Evolutionary conservation across 2,113 vertebrate genomes (phyloP).

Genomic region (Cnemophilus loriae): DNA sequence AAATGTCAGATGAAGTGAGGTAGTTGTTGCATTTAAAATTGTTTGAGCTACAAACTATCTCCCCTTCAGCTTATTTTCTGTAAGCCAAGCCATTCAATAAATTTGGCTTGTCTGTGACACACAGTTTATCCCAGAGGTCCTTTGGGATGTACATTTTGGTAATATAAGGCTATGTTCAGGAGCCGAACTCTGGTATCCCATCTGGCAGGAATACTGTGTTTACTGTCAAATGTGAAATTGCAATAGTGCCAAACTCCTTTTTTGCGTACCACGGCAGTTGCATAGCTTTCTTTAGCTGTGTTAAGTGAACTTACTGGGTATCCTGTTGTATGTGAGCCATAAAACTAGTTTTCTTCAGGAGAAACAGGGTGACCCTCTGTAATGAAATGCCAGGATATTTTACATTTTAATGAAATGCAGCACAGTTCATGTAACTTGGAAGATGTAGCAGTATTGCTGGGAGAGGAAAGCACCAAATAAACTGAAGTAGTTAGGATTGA

Average conservation of each 20-base stretch:
- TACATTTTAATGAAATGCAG: not conserved
- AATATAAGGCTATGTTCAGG: not conserved
- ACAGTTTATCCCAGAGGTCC: not conserved
- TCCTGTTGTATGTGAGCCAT: not conserved
- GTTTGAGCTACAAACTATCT: not conserved
- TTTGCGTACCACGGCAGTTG: not conserved
- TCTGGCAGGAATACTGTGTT: not conserved
- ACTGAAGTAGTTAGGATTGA: not conserved
- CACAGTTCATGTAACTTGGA: not conserved
- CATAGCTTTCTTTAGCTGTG: not conserved
- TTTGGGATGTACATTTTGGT: not conserved
- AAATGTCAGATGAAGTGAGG: not conserved
- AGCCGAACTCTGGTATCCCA: not conserved
- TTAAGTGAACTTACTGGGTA: not conserved
- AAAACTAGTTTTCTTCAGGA: not conserved
- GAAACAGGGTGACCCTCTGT: not conserved
- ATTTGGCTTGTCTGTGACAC: not conserved
- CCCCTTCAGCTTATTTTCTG: not conserved
- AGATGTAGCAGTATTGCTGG: not conserved
- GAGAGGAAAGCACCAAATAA: not conserved
- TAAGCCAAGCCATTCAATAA: not conserved
- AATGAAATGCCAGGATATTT: not conserved
- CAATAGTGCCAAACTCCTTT: not conserved
- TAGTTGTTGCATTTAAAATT: not conserved
- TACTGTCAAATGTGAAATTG: not conserved